phyloP scores from a whole-genome alignment of 2,113 vertebrate genomes.

The Scolopax mira region DNA sequence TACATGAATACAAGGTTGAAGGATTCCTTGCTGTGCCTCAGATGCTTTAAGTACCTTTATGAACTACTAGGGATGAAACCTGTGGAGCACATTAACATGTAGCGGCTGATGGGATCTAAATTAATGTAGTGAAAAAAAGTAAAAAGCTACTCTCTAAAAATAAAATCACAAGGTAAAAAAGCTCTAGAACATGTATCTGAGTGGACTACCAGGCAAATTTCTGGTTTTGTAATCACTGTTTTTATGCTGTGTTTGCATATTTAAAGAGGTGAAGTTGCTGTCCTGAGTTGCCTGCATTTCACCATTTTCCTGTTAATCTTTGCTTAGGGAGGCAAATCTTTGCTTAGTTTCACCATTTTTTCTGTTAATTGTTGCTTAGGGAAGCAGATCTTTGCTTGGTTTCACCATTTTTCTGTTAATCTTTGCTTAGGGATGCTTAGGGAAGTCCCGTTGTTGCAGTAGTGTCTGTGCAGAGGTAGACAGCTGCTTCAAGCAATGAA shows the following conservation, averaged over 20 bases:
- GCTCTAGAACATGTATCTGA: neutral
- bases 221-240: neutral
- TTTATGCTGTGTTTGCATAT: neutral
- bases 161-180: neutral
- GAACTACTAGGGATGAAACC: neutral
- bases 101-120: neutral
- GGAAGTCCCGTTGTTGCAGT: neutral
- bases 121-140: neutral
- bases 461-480: neutral
- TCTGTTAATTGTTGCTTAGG: neutral
- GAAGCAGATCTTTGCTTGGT: neutral
- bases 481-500: neutral
- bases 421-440: neutral
- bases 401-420: neutral
- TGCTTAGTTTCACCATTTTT: neutral
- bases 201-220: neutral
- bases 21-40: neutral
- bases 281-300: neutral
- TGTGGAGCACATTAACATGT: neutral
- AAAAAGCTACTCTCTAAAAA: neutral
- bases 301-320: neutral
- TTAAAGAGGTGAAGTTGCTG: neutral
- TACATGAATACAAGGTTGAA: neutral
- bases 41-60: neutral
- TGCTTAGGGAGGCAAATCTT: neutral